Evolutionary conservation across 2,113 vertebrate genomes (phyloP), one percentile per base, ranked within the genome.

Genomic region (Opisthocomus hoazin): DNA sequence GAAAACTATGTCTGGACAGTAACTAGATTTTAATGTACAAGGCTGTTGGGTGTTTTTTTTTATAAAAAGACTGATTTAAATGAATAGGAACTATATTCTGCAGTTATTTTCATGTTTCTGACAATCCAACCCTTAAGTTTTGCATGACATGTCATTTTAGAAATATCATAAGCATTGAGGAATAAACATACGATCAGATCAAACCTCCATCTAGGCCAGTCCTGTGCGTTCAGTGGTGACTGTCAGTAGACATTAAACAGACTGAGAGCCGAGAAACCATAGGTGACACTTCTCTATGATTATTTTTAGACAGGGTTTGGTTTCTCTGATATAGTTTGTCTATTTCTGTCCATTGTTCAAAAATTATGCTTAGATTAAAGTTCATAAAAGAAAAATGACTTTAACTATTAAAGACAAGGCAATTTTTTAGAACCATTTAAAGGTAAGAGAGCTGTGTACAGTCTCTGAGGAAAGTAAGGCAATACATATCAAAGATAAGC

Each of bases 11-110:
- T n/a, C 18, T 83, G 16, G 43, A 78, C 50, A 69, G 23, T 68
- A 94, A 95, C 76, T 87, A 78, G 75, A 94, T 91, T 94, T 92
- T 94, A 92, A 94, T 78, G 54, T 43, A 43, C 29, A 86, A 65
- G 60, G 58, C 10, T 30, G 4, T 21, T 75, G 16, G 10, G 4
- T 9, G 6, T 39, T 68, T 41, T 60, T 39, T 39, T 71, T 45
- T 10, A 43, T n/a, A 48, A 85, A 82, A 78, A 73, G 9, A 64
- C 7, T 4, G 3, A 78, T 66, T 83, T 43, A 68, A 93, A 79
- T 63, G 43, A 77, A 84, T 68, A 26, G 24, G 15, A 71, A 43
- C 11, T 36, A 34, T 29, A 60, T 30, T 80, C 26, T 2, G 4
- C 34, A 73, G 41, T 41, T 91, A 66, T 53, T 81, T 77, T 45